phyloP scores from a whole-genome alignment of 2,888 invertebrate genomes.

The Callosobruchus maculatus region DNA sequence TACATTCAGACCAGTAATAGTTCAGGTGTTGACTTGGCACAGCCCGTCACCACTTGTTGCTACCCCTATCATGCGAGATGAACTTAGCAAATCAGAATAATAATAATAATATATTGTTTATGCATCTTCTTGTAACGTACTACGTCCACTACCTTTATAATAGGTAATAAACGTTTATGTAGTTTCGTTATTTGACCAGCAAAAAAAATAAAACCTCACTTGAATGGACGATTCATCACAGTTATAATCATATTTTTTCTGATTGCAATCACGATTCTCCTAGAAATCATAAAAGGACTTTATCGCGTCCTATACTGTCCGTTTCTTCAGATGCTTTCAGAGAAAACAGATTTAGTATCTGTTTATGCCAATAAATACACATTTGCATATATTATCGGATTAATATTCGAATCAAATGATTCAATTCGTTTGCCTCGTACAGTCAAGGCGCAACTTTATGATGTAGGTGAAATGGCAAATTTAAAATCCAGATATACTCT shows the following conservation, averaged over 20 bases:
- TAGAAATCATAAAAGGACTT: neutral
- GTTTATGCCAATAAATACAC: neutral
- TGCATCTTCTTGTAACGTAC: too few relatives aligned
- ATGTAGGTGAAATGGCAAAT: neutral
- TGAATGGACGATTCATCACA: neutral
- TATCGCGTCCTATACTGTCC: neutral
- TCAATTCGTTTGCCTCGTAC: neutral
- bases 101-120: too few relatives aligned
- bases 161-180: too few relatives aligned
- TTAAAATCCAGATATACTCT: neutral
- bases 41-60: too few relatives aligned
- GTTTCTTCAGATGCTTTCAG: neutral
- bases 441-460: neutral
- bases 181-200: too few relatives aligned
- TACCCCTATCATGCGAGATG: too few relatives aligned
- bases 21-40: too few relatives aligned
- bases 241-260: neutral
- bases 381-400: neutral
- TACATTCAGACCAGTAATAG: too few relatives aligned
- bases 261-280: neutral
- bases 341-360: neutral
- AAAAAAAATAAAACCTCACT: neutral
- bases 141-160: too few relatives aligned
- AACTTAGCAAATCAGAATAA: too few relatives aligned
- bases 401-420: neutral